Percentiles rank a stretch among this genome's conserved stretches.
phyloP scores from a whole-genome alignment of 2,888 invertebrate genomes.

The Panopea generosa region DNA sequence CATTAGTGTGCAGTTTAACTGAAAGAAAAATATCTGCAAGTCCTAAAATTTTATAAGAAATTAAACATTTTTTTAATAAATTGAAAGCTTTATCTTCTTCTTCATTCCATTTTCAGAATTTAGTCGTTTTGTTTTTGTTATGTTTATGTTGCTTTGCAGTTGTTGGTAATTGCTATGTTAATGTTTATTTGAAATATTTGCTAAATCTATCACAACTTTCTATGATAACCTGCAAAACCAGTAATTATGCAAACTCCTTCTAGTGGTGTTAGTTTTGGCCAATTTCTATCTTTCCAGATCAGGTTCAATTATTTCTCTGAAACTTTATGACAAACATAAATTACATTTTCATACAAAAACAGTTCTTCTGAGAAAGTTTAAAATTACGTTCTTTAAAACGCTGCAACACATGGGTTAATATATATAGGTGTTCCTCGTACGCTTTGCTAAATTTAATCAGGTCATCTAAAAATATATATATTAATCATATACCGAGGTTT shows the following conservation, averaged over 20 bases:
- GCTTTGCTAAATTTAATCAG: not conserved
- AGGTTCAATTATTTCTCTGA: not conserved
- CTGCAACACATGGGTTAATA: not conserved
- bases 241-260: conserved; percentile 8
- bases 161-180: conserved; percentile 24
- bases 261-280: conserved; percentile 12
- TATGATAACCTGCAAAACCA: conserved; percentile 25
- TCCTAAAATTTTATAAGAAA: conserved; percentile 14
- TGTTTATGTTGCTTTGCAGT: conserved; percentile 17
- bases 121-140: conserved; percentile 5
- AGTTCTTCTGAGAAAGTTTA: not conserved
- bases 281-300: conserved; percentile 11
- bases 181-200: conserved; percentile 37
- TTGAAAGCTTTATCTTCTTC: conserved; percentile 9
- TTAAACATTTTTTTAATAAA: conserved; percentile 9
- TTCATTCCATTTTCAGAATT: conserved; percentile 11
- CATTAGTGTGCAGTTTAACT: conserved; percentile 30
- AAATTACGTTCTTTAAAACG: not conserved
- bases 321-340: conserved; percentile 29
- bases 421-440: not conserved
- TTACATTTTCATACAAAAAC: not conserved
- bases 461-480: conserved; percentile 6
- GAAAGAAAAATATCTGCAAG: conserved; percentile 6
- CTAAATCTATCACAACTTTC: conserved; percentile 35
- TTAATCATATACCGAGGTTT: not conserved